Percentiles rank a stretch among this genome's conserved stretches.
phyloP scores from a whole-genome alignment of 2,113 vertebrate species.

The Thunnus maccoyii region DNA sequence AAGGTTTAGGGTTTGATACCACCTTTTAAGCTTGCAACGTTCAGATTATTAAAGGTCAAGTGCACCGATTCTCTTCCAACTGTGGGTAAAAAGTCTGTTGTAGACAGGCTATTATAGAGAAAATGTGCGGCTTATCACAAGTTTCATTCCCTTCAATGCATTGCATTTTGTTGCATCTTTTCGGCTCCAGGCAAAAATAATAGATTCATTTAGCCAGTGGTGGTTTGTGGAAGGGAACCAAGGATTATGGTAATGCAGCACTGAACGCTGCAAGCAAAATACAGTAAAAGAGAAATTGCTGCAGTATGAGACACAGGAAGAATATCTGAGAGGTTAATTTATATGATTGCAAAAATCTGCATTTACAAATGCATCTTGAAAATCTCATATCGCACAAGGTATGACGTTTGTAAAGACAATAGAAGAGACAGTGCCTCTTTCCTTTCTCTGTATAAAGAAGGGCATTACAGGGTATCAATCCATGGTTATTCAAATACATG shows the following conservation, averaged over 20 bases:
- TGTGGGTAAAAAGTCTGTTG: constrained; percentile 36
- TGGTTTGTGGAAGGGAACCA: constrained; percentile 82
- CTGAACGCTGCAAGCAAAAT: constrained; percentile 76
- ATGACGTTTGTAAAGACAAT: constrained; percentile 61
- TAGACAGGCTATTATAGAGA: constrained; percentile 60
- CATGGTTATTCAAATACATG: constrained; percentile 57
- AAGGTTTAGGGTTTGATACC: constrained; percentile 32
- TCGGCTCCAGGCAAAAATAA: constrained; percentile 81
- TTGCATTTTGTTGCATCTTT: constrained; percentile 85
- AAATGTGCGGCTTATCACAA: constrained; percentile 68
- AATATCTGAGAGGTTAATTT: constrained; percentile 77
- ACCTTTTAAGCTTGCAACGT: constrained; percentile 38
- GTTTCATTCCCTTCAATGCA: constrained; percentile 74
- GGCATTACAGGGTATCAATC: constrained; percentile 61
- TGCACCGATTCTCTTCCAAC: constrained; percentile 42
- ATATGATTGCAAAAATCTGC: constrained; percentile 71
- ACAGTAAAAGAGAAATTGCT: constrained; percentile 74
- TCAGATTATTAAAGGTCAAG: constrained; percentile 67
- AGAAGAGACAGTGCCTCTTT: constrained; percentile 27
- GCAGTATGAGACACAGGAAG: constrained; percentile 70
- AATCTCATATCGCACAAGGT: constrained; percentile 54
- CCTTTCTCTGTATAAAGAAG: constrained; percentile 35
- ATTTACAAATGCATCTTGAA: constrained; percentile 64
- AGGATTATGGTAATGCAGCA: constrained; percentile 83
- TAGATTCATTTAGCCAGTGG: constrained; percentile 85